Evolutionary conservation across 2,888 invertebrate species (phyloP).

Genomic region (Poecilus cupreus): DNA sequence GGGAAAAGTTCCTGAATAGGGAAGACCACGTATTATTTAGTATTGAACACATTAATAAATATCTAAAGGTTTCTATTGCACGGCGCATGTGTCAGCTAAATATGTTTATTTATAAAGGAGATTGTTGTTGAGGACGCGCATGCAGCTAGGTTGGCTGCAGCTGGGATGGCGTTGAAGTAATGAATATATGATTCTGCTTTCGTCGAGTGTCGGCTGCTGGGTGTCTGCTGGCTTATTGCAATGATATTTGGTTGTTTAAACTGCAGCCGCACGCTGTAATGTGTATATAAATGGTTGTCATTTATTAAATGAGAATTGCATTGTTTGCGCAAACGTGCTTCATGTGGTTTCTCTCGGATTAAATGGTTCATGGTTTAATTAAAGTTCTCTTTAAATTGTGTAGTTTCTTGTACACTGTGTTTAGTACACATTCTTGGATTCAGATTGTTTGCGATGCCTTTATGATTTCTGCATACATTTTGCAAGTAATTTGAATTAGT

Average conservation of each 20-base stretch:
- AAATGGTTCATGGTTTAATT: constrained; percentile 49
- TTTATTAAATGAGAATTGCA: constrained; percentile 49
- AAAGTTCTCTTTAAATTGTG: constrained; percentile 44
- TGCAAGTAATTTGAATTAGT: constrained; percentile 6
- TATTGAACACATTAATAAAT: too few relatives aligned
- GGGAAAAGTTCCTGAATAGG: too few relatives aligned
- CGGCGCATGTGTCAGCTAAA: neutral
- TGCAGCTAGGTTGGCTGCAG: neutral
- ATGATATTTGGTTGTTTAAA: constrained; percentile 45
- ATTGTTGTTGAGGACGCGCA: neutral
- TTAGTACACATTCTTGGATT: constrained; percentile 23
- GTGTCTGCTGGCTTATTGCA: constrained; percentile 32
- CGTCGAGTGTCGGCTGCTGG: neutral
- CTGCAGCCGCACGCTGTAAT: constrained; percentile 36
- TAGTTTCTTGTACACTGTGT: constrained; percentile 30
- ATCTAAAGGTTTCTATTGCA: too few relatives aligned
- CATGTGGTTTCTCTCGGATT: constrained; percentile 35
- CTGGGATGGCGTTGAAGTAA: constrained; percentile 17
- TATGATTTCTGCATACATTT: constrained; percentile 33
- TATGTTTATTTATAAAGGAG: neutral
- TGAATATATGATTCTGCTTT: constrained; percentile 40
- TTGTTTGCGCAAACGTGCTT: constrained; percentile 44
- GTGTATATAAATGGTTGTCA: constrained; percentile 47
- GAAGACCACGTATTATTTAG: too few relatives aligned
- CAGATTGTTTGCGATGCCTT: constrained; percentile 14